phyloP scores from a whole-genome alignment of 2,888 invertebrate species.

The Macrosoma leucophasiata region DNA sequence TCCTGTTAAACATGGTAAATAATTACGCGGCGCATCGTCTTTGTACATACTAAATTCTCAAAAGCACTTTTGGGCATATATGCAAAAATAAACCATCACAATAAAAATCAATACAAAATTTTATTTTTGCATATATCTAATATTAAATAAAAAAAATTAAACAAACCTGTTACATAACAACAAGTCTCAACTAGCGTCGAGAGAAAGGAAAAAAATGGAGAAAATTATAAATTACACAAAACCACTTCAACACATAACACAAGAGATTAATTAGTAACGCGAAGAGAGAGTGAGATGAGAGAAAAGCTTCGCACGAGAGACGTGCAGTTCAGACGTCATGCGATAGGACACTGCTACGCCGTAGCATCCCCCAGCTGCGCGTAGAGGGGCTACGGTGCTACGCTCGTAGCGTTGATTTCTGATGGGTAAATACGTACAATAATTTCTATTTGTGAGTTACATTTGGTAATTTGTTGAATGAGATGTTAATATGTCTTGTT shows the following conservation, averaged over 20 bases:
- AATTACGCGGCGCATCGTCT: too few relatives aligned
- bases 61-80: too few relatives aligned
- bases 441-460: too few relatives aligned
- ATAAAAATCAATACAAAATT: too few relatives aligned
- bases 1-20: background rate
- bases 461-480: too few relatives aligned
- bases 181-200: slow-evolving; percentile 16
- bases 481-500: too few relatives aligned
- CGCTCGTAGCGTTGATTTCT: too few relatives aligned
- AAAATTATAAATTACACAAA: slow-evolving; percentile 8
- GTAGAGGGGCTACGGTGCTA: slow-evolving; percentile 25
- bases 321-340: slow-evolving; percentile 19
- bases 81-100: too few relatives aligned
- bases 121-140: slow-evolving; percentile 5
- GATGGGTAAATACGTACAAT: too few relatives aligned
- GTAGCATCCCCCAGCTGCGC: slow-evolving; percentile 29
- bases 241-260: slow-evolving; percentile 11
- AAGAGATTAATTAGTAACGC: slow-evolving; percentile 15
- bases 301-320: slow-evolving; percentile 15
- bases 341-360: slow-evolving; percentile 23
- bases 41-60: too few relatives aligned
- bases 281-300: slow-evolving; percentile 31
- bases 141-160: slow-evolving; percentile 9
- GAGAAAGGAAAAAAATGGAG: slow-evolving; percentile 18
- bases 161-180: slow-evolving; percentile 36